Percentiles rank a stretch among this genome's conserved stretches.
Evolutionary conservation across 2,797 vertebrate genomes (phyloP).

Genomic region (Mionectes olivaceus): DNA sequence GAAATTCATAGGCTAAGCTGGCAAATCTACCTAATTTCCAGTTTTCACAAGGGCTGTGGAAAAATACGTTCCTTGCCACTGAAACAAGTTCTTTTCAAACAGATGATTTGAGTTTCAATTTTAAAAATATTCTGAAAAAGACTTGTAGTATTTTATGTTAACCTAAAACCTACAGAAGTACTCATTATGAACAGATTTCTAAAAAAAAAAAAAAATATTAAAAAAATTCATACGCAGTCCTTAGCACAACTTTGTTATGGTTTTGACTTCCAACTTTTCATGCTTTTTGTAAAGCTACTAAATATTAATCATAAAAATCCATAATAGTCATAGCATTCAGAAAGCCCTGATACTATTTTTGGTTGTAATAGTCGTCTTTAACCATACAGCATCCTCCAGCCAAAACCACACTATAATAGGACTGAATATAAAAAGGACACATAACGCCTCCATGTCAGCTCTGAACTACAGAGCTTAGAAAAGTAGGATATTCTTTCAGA

Average conservation of each 20-base stretch:
- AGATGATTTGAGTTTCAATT: not conserved
- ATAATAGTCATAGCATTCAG: not conserved
- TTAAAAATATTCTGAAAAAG: not conserved
- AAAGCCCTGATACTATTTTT: constrained; percentile 31
- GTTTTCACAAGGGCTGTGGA: not conserved
- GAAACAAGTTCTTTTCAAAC: not conserved
- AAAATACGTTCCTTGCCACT: not conserved
- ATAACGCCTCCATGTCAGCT: not conserved
- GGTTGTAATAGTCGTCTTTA: not conserved
- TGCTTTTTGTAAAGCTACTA: not conserved
- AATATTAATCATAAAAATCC: constrained; percentile 20
- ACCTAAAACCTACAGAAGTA: not conserved
- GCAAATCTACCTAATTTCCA: constrained; percentile 26
- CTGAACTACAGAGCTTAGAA: not conserved
- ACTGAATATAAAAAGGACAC: not conserved
- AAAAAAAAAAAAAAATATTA: not conserved
- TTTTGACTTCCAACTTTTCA: not conserved
- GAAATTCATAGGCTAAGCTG: not conserved
- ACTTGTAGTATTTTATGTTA: not conserved
- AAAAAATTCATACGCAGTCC: not conserved
- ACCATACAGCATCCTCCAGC: not conserved
- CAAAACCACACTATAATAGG: constrained; percentile 12
- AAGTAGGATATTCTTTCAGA: constrained; percentile 16
- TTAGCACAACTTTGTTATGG: not conserved
- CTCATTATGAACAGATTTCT: not conserved